Evolutionary conservation across 2,797 vertebrate species (phyloP), one percentile per base, ranked within the genome.

Genomic region (Sternarchorhynchus goeldii): DNA sequence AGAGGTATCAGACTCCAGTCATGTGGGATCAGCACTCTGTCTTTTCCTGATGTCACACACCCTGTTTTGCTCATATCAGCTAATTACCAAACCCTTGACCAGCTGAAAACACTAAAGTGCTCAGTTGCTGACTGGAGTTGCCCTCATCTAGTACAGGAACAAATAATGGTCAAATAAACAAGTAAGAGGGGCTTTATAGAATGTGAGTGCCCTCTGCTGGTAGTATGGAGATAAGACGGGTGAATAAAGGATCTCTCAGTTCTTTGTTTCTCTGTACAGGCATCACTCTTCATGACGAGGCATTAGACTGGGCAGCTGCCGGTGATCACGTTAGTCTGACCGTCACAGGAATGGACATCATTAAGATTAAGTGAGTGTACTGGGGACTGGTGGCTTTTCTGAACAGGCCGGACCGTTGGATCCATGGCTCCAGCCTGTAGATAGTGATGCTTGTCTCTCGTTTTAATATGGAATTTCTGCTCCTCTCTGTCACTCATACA

Each of bases 331-430:
- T 99, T 90, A 98, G 93, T 92, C 94, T 99, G 85, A 98, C 95
- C 0, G 93, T 99, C 90, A 99, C 97, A 60, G 98, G 98, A 86
- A 96, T 99, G 94, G 98, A 99, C 94, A 99, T 99, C 92, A 99
- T 99, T 91, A 99, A 98, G 93, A 98, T 99, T 89, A 98, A 98
- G 98, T 99, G 91, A 95, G 93, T 45, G 7, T 81, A 18, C 18
- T 29, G 29, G 8, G 10, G n/a, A 57, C 41, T 14, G 10, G 4
- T 20, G 36, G 10, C 21, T 21, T 73, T 50, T 50, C 8, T 50
- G 10, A 50, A 12, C 12, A 50, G 8, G 25, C 25, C 25, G 25
- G 0, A 25, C 25, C 25, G 25, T 25, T 25, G 25, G 25, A 25
- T 25, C 25, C 25, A 25, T 25, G 25, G 25, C 25, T 25, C 25